Percentiles rank a stretch among this genome's conserved stretches.
Evolutionary conservation across 2,797 vertebrate species (phyloP).

Genomic region (Mormyrus hasselquistii): DNA sequence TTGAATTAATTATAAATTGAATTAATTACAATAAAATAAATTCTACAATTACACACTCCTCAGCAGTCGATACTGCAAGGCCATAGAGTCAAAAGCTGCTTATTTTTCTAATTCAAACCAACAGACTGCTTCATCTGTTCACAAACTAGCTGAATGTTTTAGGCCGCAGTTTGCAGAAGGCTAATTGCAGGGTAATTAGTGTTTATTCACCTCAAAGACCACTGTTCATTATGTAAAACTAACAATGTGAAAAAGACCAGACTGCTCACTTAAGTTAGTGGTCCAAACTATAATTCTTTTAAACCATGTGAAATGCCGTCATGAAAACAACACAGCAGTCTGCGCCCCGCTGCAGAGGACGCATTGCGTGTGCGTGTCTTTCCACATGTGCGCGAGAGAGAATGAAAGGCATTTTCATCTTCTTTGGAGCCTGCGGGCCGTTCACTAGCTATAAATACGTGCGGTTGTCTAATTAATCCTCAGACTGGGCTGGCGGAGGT

Average conservation of each 20-base stretch:
- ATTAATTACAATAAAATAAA: not conserved
- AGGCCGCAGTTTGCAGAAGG: not conserved
- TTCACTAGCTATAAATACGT: slow-evolving; percentile 14
- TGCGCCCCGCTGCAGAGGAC: not conserved
- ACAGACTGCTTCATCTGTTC: not conserved
- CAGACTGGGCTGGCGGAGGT: not conserved
- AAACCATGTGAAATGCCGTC: not conserved
- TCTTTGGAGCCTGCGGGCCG: not conserved
- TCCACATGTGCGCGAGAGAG: not conserved
- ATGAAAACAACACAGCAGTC: not conserved
- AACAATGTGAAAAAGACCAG: slow-evolving; percentile 1
- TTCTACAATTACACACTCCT: not conserved
- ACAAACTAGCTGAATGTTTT: not conserved
- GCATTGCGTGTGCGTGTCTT: not conserved
- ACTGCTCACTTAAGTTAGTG: not conserved
- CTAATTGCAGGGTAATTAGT: slow-evolving; percentile 7
- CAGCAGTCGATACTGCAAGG: not conserved
- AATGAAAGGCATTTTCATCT: not conserved
- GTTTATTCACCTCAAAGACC: not conserved
- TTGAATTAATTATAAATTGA: not conserved
- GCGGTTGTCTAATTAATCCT: slow-evolving; percentile 12
- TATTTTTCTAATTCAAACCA: not conserved
- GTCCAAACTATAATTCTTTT: not conserved
- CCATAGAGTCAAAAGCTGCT: not conserved
- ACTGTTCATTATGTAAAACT: not conserved